Conservation (phyloP, 2,888 invertebrate species). For the Ariolimax columbianus region DNA sequence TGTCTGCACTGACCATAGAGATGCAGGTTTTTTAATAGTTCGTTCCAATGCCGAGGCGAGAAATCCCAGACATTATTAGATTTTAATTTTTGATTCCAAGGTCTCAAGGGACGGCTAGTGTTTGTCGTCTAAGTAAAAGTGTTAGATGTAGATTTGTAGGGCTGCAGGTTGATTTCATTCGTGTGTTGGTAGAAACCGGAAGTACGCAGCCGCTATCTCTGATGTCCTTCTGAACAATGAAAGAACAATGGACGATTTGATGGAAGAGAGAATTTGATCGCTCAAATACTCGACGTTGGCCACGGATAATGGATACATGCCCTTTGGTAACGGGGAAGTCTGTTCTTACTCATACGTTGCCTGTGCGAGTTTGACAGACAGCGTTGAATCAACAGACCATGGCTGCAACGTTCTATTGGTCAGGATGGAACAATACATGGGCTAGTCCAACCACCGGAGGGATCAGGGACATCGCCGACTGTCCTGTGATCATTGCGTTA, state of each 20-base stretch:
- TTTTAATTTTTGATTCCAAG: too few relatives aligned
- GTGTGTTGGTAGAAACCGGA: neutral
- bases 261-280: neutral
- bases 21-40: too few relatives aligned
- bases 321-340: neutral
- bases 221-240: neutral
- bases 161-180: neutral
- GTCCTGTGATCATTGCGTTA: neutral
- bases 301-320: conserved; percentile 12
- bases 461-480: neutral
- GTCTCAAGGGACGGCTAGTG: too few relatives aligned
- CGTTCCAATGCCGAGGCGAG: too few relatives aligned
- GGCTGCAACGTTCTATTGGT: conserved; percentile 17
- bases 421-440: neutral
- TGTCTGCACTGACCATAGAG: too few relatives aligned
- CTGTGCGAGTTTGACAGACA: neutral
- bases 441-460: neutral
- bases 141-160: too few relatives aligned
- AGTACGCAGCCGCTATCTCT: neutral
- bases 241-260: conserved; percentile 3
- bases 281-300: neutral
- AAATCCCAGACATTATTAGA: too few relatives aligned
- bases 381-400: neutral
- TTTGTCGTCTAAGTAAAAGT: too few relatives aligned
- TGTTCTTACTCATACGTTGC: conserved; percentile 15